A percentile compares a stretch with the other conserved stretches of the same genome.
Evolutionary conservation across 2,888 invertebrate species (phyloP).

Genomic region (Exocentrus adspersus): DNA sequence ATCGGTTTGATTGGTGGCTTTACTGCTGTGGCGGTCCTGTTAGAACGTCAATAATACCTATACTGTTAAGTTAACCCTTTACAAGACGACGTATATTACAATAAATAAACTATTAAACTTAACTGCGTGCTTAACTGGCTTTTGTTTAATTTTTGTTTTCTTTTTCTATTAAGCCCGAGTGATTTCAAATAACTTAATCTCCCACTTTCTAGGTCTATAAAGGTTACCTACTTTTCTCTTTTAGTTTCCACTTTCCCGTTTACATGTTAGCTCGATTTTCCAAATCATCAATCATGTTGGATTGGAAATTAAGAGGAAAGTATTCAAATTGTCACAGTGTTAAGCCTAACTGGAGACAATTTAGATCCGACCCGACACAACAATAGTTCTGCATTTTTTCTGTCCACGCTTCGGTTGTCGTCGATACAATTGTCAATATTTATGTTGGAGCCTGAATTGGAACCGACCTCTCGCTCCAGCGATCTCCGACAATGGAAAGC

Average conservation of each 20-base stretch:
- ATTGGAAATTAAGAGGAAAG: slow-evolving; percentile 4
- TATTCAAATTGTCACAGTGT: background rate
- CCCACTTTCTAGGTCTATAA: too few relatives aligned
- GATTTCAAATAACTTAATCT: too few relatives aligned
- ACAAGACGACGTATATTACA: too few relatives aligned
- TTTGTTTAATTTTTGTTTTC: too few relatives aligned
- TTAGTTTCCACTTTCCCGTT: background rate
- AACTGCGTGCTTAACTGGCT: too few relatives aligned
- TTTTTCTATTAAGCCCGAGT: too few relatives aligned
- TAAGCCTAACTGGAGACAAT: background rate
- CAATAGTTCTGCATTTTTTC: slow-evolving; percentile 25
- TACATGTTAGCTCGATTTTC: background rate
- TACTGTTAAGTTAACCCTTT: too few relatives aligned
- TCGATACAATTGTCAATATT: slow-evolving; percentile 26
- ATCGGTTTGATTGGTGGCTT: too few relatives aligned
- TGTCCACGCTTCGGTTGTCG: slow-evolving; percentile 19
- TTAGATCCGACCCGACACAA: slow-evolving; percentile 25
- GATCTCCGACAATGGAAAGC: background rate
- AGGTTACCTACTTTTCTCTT: background rate
- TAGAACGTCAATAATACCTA: too few relatives aligned
- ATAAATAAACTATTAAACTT: too few relatives aligned
- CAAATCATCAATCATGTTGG: background rate
- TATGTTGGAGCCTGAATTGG: slow-evolving; percentile 10
- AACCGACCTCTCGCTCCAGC: slow-evolving; percentile 6
- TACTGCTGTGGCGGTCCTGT: too few relatives aligned